Evolutionary conservation across 2,113 vertebrate genomes (phyloP).

Genomic region (Bubo blakistoni): DNA sequence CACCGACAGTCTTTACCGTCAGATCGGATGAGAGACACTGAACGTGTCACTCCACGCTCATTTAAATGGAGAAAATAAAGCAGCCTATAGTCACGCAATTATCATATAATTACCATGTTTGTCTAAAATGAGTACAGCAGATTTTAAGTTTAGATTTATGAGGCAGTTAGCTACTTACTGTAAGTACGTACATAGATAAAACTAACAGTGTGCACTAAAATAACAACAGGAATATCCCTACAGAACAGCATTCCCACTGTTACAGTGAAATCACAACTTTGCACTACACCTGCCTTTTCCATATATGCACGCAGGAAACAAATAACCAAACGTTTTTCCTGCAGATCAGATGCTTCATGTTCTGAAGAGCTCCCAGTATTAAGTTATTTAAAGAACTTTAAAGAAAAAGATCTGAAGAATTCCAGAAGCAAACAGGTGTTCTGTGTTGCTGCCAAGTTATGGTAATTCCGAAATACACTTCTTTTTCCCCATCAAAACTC

Average conservation of each 20-base stretch:
- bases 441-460: background rate
- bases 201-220: background rate
- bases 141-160: slow-evolving; percentile 38
- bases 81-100: background rate
- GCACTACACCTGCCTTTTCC: background rate
- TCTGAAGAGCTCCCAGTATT: background rate
- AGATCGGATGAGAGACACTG: background rate
- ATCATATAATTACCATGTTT: background rate
- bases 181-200: background rate
- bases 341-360: background rate
- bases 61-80: background rate
- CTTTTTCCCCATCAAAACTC: background rate
- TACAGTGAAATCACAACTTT: background rate
- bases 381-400: background rate
- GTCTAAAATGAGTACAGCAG: background rate
- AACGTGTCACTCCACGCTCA: background rate
- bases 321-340: rapidly evolving
- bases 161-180: background rate
- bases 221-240: background rate
- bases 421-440: background rate
- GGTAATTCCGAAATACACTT: background rate
- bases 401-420: background rate
- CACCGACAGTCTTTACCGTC: background rate
- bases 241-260: background rate
- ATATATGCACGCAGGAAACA: background rate